A percentile compares a stretch with the other conserved stretches of the same genome.
These are phyloP conservation scores for Sternotherus odoratus DNA, from an alignment of 2,797 vertebrate species.

Conservation along the genomic window DNA sequence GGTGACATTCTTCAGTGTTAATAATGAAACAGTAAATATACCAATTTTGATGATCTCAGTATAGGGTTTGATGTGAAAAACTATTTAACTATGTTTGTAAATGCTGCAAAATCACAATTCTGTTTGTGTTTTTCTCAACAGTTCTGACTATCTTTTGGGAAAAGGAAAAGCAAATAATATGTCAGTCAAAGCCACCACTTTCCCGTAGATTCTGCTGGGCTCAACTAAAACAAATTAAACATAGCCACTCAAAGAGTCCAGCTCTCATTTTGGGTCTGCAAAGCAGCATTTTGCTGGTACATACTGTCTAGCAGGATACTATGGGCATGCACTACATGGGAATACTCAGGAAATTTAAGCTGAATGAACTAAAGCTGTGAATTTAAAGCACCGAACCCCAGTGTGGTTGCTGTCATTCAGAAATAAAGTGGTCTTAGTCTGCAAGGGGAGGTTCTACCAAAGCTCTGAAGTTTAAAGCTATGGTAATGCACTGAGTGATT, in stretches of 20 bases:
- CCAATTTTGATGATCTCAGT: background rate
- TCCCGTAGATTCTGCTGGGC: constrained; percentile 7
- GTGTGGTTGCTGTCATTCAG: background rate
- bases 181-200: background rate
- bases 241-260: background rate
- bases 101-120: background rate
- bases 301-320: background rate
- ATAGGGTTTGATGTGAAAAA: background rate
- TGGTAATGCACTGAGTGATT: background rate
- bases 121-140: background rate
- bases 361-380: background rate
- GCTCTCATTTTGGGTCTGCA: background rate
- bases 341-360: background rate
- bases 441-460: background rate
- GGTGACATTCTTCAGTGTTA: background rate
- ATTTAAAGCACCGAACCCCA: background rate
- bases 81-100: constrained; percentile 12
- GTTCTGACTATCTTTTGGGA: constrained; percentile 7
- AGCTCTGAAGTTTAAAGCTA: background rate
- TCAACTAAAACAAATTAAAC: background rate
- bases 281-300: background rate
- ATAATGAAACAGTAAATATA: background rate
- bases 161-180: background rate
- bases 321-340: background rate
- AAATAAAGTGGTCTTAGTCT: background rate